Evolutionary conservation across 1,140 invertebrate species (phyloP), one percentile per base, ranked within the genome.

Genomic region (Pogonus chalceus): DNA sequence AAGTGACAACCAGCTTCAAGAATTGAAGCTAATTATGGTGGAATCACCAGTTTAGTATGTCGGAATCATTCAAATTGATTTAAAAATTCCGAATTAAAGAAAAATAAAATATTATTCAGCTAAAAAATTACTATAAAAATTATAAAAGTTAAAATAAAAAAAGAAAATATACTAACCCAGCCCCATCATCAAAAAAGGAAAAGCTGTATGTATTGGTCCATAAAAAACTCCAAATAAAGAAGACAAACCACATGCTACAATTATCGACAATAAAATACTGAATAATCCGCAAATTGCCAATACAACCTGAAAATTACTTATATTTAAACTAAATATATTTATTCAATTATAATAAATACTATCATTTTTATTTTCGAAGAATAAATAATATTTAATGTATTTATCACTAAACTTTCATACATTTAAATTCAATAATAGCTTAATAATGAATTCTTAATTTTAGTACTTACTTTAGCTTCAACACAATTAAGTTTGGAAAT

Each of bases 181-280:
- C 61, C 88, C 88, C 75, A 91, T 80, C 22, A 92, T 64, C 37
- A 92, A 72, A 72, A 91, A 90, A 4, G 88, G 88, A 59, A 92
- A 71, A 23, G 87, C 84, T 21, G 82, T 81, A 68, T 91, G 88
- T 12, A 92, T 84, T 1, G 88, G 88, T 1, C 87, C 86, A 69
- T 87, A 90, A 2, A 83, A 78, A 12, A 90, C 72, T 21, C 83
- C 82, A 57, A 87, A 68, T 1, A 83, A 61, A 10, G 87, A 88
- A 63, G 87, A 90, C 53, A 88, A 60, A 37, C 85, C 83, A 58
- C 83, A 79, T 0, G 84, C 79, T 20, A 84, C 77, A 1, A 83
- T 65, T 56, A 90, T 85, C n/a, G 88, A 81, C 70, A 88, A 78
- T n/a, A 79, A 84, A 51, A 90, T 81, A 62, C 81, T 82, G 4